Base-by-base conservation (phyloP, 1,140 invertebrate genomes). In the Delia radicum region DNA sequence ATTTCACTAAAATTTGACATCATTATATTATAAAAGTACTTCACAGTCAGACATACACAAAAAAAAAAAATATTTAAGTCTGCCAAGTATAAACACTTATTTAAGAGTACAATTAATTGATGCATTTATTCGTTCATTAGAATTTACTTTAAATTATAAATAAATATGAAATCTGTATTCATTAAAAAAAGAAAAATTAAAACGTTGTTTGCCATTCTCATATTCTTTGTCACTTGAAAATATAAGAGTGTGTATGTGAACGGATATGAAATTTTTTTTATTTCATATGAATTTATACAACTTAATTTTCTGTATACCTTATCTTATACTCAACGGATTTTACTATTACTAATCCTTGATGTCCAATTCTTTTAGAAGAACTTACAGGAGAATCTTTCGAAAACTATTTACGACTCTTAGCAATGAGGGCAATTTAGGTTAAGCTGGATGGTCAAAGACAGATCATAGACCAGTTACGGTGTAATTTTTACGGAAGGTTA, bases 1-100 rank as follows among this genome's bases (percentile, higher is more conserved):
- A 69, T 69, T 69, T 33, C 29, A 69, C 37, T 69, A 33, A 33
- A 69, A 37, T 69, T 69, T 69, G n/a, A 69, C 65, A 69, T 69
- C 29, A 69, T 69, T 69, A 69, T 69, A 24, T 21, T 6, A 28
- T 24, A 69, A 28, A 31, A 69, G 27, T 24, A 55, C 48, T 37
- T 21, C 46, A 18, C n/a, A 1, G n/a, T 55, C n/a, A 21, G n/a
- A 18, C 4, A 24, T 21, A 55, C 3, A 42, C 37, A 42, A 42
- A n/a, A n/a, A n/a, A n/a, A n/a, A n/a, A n/a, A n/a, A n/a, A n/a
- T n/a, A n/a, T n/a, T n/a, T n/a, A n/a, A n/a, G n/a, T n/a, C n/a
- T n/a, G n/a, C n/a, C n/a, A n/a, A n/a, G n/a, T n/a, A n/a, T n/a
- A n/a, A n/a, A n/a, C n/a, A n/a, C n/a, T n/a, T n/a, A n/a, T n/a